phyloP scores from a whole-genome alignment of 2,113 vertebrate genomes.

The Neopipo cinnamomea region DNA sequence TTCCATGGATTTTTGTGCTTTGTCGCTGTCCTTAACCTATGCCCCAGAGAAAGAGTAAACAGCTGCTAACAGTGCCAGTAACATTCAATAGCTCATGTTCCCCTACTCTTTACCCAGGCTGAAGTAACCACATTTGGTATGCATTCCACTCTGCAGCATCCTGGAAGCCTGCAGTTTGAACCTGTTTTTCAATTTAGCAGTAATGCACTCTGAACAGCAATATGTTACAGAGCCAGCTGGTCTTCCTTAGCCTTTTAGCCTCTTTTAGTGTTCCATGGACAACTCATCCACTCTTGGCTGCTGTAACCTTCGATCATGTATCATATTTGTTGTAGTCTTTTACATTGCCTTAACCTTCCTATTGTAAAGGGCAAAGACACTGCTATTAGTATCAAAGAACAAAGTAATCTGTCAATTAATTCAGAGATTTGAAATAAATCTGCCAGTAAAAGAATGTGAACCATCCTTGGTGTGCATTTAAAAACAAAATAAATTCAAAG shows the following conservation, averaged over 20 bases:
- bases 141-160: neutral
- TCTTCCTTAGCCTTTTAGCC: constrained; percentile 24
- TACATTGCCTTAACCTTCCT: neutral
- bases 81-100: neutral
- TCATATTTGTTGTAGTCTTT: neutral
- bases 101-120: neutral
- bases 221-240: neutral
- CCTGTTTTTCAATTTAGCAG: constrained; percentile 36
- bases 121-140: neutral
- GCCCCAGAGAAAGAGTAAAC: neutral
- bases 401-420: neutral
- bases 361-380: neutral
- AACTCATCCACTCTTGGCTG: neutral
- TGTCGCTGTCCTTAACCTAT: neutral
- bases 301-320: neutral
- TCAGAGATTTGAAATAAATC: neutral
- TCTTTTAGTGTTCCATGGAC: neutral
- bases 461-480: neutral
- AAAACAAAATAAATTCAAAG: neutral
- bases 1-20: neutral
- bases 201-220: neutral
- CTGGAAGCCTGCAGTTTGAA: neutral
- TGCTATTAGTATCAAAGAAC: neutral
- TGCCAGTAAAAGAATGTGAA: neutral
- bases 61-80: neutral